These are phyloP conservation scores for Gymnocypris eckloni DNA, from an alignment of 2,797 vertebrate species.

Conservation along the genomic window DNA sequence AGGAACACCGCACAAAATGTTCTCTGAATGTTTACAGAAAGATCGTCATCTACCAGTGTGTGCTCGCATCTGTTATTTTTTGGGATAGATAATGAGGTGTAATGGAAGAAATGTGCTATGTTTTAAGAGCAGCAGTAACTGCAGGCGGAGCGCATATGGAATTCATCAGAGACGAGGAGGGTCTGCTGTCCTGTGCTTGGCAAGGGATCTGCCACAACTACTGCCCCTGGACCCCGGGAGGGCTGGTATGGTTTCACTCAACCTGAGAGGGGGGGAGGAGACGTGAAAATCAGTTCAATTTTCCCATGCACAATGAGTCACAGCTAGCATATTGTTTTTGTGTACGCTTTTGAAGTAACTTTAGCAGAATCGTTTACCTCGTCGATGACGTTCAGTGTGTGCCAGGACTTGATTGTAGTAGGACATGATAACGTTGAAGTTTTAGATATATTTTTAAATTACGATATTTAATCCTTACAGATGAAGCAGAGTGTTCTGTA, in stretches of 20 bases:
- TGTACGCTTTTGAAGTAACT: background rate
- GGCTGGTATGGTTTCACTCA: background rate
- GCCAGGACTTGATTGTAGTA: background rate
- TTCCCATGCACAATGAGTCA: constrained; percentile 12
- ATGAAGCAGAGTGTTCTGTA: background rate
- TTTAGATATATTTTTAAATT: background rate
- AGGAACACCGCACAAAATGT: background rate
- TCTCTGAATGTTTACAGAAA: constrained; percentile 2
- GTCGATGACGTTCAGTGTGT: background rate
- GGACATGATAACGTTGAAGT: background rate
- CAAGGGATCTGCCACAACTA: constrained; percentile 34
- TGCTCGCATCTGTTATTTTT: constrained; percentile 19
- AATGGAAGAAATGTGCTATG: constrained; percentile 46
- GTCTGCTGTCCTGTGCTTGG: constrained; percentile 30
- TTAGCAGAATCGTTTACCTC: background rate
- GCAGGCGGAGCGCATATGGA: constrained; percentile 33
- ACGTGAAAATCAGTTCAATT: background rate
- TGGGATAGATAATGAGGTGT: constrained; percentile 49
- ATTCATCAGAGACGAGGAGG: constrained; percentile 35
- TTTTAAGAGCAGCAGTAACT: constrained; percentile 39
- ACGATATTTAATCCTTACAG: background rate
- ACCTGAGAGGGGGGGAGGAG: background rate
- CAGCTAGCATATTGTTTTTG: background rate
- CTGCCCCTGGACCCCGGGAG: constrained; percentile 22
- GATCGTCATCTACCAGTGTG: background rate